A percentile compares a stretch with the other conserved stretches of the same genome.
Conservation (phyloP, 2,797 vertebrate genomes). For the Enteromius paludinosus region DNA sequence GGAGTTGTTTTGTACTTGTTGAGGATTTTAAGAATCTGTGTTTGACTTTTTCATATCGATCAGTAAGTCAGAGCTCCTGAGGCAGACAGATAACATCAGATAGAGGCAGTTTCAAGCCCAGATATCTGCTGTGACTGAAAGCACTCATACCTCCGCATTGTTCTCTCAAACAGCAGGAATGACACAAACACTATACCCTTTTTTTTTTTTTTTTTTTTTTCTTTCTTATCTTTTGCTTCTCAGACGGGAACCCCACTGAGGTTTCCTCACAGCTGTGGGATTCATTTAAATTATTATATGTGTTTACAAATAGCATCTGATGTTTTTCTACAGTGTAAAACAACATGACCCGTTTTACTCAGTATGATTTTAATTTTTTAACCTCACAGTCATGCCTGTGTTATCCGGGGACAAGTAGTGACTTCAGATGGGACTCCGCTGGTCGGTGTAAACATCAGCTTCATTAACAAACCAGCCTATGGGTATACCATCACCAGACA, state of each 20-base stretch:
- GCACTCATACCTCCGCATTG: conserved; percentile 65
- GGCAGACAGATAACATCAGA: conserved; percentile 57
- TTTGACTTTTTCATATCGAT: conserved; percentile 60
- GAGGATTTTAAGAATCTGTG: conserved; percentile 48
- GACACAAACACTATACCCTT: conserved; percentile 54
- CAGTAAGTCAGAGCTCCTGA: conserved; percentile 40
- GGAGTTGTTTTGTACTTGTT: conserved; percentile 43
- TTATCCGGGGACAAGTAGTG: conserved; percentile 97
- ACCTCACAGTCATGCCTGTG: conserved; percentile 89
- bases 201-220: conserved; percentile 6
- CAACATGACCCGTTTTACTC: neutral
- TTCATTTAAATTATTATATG: conserved; percentile 59
- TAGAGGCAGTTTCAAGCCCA: conserved; percentile 40
- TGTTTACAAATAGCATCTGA: conserved; percentile 52
- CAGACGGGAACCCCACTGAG: conserved; percentile 62
- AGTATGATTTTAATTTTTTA: conserved; percentile 22
- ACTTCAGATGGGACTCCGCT: conserved; percentile 95
- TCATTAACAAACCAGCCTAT: conserved; percentile 89
- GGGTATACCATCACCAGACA: conserved; percentile 96
- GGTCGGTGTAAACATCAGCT: conserved; percentile 97
- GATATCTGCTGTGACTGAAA: conserved; percentile 45
- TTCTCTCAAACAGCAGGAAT: conserved; percentile 41
- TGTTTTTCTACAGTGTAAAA: conserved; percentile 16
- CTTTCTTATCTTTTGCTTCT: conserved; percentile 71
- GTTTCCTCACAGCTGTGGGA: conserved; percentile 57